Evolutionary conservation across 2,888 invertebrate genomes (phyloP).

Genomic region (Seladonia tumulorum): DNA sequence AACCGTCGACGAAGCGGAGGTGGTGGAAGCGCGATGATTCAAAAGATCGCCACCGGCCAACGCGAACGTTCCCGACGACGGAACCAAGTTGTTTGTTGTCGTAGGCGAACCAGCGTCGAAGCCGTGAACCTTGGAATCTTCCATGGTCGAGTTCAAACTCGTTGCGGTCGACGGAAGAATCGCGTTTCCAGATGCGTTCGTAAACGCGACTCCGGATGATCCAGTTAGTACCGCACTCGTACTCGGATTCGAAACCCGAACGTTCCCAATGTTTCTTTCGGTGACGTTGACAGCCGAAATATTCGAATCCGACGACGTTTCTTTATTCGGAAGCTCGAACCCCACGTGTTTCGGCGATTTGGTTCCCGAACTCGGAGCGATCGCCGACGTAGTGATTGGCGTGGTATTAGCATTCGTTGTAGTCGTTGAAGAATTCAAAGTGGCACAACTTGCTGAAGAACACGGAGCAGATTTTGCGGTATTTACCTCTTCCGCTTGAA

Average conservation of each 20-base stretch:
- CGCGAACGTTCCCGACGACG: conserved; percentile 21
- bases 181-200: neutral
- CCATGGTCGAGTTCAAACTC: neutral
- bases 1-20: neutral
- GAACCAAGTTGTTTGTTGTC: neutral
- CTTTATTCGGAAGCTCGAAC: conserved; percentile 71
- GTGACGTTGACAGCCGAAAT: neutral
- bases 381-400: conserved; percentile 79
- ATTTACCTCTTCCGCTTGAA: conserved; percentile 79
- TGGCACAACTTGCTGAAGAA: conserved; percentile 57
- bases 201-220: neutral
- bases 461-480: conserved; percentile 45
- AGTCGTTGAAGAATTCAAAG: conserved; percentile 77
- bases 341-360: conserved; percentile 75
- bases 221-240: neutral
- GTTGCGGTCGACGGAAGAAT: neutral
- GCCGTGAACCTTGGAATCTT: neutral
- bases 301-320: conserved; percentile 18
- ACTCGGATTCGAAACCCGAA: neutral
- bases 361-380: conserved; percentile 74
- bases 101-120: neutral
- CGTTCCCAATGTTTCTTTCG: conserved; percentile 19
- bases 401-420: conserved; percentile 80
- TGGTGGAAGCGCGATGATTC: conserved; percentile 11
- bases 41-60: neutral